Evolutionary conservation across 2,888 invertebrate species (phyloP).

Genomic region (Cerceris rybyensis): DNA sequence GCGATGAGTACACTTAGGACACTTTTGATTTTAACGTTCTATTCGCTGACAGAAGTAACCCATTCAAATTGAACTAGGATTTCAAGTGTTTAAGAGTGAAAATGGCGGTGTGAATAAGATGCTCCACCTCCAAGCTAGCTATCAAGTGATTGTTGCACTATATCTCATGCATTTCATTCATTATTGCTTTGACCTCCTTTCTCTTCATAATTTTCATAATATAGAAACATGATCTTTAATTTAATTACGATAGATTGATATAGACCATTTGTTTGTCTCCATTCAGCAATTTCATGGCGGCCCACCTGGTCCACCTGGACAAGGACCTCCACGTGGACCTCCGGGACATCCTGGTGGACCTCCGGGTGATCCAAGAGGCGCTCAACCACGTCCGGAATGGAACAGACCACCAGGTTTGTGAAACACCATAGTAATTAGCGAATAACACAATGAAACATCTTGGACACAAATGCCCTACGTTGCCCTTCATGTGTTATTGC

Average conservation of each 20-base stretch:
- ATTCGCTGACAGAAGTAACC: too few species aligned
- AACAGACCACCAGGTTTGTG: conserved; percentile 86
- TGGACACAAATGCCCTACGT: conserved; percentile 45
- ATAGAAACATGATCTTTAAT: conserved; percentile 6
- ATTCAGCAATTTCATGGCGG: conserved; percentile 83
- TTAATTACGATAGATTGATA: conserved; percentile 37
- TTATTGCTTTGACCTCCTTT: background rate
- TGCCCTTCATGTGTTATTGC: conserved; percentile 19
- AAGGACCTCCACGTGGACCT: conserved; percentile 82
- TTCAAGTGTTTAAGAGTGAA: too few species aligned
- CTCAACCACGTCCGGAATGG: conserved; percentile 88
- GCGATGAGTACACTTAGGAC: too few species aligned
- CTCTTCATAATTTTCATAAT: conserved; percentile 37
- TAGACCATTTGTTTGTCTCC: conserved; percentile 41
- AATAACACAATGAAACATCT: conserved; percentile 63
- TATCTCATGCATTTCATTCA: too few species aligned
- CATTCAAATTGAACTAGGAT: too few species aligned
- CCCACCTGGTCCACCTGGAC: conserved; percentile 83
- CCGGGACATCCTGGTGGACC: conserved; percentile 84
- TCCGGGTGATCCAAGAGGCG: conserved; percentile 84
- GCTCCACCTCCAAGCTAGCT: too few species aligned
- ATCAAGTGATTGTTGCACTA: too few species aligned
- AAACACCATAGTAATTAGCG: background rate
- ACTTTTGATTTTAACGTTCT: too few species aligned
- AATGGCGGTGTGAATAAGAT: too few species aligned